Evolutionary conservation across 2,797 vertebrate genomes (phyloP), one percentile per base, ranked within the genome.

Genomic region (Danionella dracula): DNA sequence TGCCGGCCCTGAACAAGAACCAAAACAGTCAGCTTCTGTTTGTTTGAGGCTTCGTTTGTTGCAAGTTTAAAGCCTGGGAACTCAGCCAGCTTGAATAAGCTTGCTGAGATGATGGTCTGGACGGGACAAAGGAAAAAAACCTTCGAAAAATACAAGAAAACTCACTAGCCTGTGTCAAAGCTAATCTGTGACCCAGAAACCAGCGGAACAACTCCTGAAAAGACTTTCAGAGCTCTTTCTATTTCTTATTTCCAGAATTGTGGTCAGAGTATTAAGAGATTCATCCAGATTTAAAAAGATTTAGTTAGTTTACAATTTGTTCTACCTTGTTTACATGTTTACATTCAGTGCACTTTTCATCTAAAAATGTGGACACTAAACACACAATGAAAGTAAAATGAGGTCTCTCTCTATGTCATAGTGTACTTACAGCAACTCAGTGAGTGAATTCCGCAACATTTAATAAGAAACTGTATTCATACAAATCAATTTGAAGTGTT

Each of bases 1-100:
- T 4, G 13, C 38, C 32, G 50, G 17, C 50, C 50, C 50, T 45
- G 50, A 55, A 55, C 40, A 27, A 29, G 9, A 38, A 55, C 41
- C 50, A 55, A 50, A 55, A 35, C 44, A 10, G 40, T 63, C 46
- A 51, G 50, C 15, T 41, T 32, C 4, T 63, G 60, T 63, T 63
- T 63, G 60, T 63, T 20, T 41, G 35, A 50, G 60, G 31, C n/a
- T 12, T 9, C 29, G 38, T 64, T 54, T 64, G 40, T 54, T 17
- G 49, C 19, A 6, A n/a, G n/a, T n/a, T n/a, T n/a, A n/a, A 42
- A 34, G 4, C 4, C 61, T 45, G 61, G 61, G 61, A 64, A 54
- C 35, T 17, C 49, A 53, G 49, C 40, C 49, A 45, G 19, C 0
- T n/a, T 1, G 4, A 44, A 44, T 15, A 12, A 54, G 49, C 61